phyloP scores from a whole-genome alignment of 2,113 vertebrate species.

The Rhadina sibilatrix region DNA sequence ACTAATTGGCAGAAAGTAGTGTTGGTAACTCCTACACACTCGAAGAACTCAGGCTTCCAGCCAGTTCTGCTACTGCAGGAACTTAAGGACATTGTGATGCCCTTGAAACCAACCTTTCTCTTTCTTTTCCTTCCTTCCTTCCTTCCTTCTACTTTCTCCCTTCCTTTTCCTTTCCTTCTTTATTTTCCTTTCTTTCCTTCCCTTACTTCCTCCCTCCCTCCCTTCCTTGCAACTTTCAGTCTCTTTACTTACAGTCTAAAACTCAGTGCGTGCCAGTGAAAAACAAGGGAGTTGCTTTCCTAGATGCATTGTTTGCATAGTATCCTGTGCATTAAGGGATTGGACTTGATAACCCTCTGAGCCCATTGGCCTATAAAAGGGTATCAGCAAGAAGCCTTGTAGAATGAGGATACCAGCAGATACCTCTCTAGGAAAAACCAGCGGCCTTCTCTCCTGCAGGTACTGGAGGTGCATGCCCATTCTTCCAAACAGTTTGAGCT shows the following conservation, averaged over 20 bases:
- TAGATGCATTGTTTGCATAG: background rate
- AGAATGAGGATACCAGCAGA: background rate
- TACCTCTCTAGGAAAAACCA: background rate
- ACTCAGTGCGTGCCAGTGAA: background rate
- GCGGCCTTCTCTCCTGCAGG: background rate
- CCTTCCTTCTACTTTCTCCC: too few relatives aligned
- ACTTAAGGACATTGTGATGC: constrained; percentile 14
- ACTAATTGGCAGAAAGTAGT: constrained; percentile 38
- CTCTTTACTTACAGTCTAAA: background rate
- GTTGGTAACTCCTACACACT: constrained; percentile 16
- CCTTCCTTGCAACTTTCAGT: background rate
- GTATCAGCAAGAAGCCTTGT: background rate
- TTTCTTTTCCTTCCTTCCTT: background rate
- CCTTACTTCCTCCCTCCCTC: too few relatives aligned
- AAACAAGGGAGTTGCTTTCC: background rate
- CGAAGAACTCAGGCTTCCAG: constrained; percentile 13
- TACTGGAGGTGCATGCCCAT: background rate
- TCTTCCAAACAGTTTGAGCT: background rate
- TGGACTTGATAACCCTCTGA: background rate
- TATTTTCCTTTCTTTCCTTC: too few relatives aligned
- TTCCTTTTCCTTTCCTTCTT: too few relatives aligned
- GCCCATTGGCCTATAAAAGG: background rate
- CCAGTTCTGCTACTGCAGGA: background rate
- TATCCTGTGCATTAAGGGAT: background rate
- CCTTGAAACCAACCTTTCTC: background rate